Base-by-base conservation (phyloP, 2,797 vertebrate species). In the Bradypus variegatus region DNA sequence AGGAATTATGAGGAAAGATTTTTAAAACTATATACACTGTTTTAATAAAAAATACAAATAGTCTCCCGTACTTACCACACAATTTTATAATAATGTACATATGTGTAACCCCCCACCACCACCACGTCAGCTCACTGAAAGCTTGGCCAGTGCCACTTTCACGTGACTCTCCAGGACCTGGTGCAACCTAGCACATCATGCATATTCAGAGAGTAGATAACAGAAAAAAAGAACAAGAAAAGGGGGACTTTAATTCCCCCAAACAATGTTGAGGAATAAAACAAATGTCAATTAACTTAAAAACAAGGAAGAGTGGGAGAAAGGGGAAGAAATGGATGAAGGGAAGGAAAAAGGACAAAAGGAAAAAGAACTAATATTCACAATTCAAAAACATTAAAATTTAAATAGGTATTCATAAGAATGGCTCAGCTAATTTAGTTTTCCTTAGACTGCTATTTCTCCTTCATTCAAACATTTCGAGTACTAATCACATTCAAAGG, bases 361-460 rank as follows among this genome's bases (percentile, higher is more conserved):
- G 45, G 50, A 78, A 82, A 82, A 89, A 65, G 50, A 93, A 65
- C 23, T 13, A 3, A 89, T 84, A 85, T 23, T 91, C 64, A 38
- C 13, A 91, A 88, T 62, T 90, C 55, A 50, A 93, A 92, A 86
- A 58, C 18, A 50, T 80, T 81, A 93, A 91, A 80, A 21, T 58
- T 25, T 55, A 64, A 78, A 87, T 21, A 90, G 13, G 3, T 70
- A 79, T 83, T 95, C 76, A 83, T 31, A 88, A 85, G 29, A 93
- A 87, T 64, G 33, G 53, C 55, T 89, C 76, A 81, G 6, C 58
- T 79, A 90, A 88, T 50, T 92, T 72, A 81, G 45, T 82, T 93
- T 78, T 90, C 62, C 50, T 45, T 82, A 88, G 88, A 33, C 29
- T 78, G 27, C 18, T 55, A 88, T 3, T n/a, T 90, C 38, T 88